Evolutionary conservation across 2,113 vertebrate genomes (phyloP).

Genomic region (Apodemus sylvaticus): DNA sequence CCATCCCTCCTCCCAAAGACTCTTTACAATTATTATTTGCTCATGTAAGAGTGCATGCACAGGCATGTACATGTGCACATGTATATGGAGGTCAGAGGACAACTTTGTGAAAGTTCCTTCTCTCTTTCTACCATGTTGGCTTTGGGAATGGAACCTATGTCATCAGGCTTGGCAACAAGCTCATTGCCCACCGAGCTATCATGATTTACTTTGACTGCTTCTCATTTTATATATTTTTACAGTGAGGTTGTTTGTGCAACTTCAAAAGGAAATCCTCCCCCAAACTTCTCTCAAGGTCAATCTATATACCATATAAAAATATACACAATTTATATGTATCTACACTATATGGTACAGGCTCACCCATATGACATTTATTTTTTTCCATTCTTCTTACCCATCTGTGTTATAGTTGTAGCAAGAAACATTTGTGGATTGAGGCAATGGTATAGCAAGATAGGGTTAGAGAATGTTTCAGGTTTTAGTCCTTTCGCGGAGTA

Average conservation of each 20-base stretch:
- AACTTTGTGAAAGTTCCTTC: not conserved
- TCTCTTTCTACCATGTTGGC: not conserved
- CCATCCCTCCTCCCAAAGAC: not conserved
- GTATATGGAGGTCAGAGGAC: not conserved
- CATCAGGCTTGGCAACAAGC: not conserved
- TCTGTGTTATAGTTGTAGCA: not conserved
- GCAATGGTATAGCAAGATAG: not conserved
- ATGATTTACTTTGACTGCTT: slow-evolving; percentile 31
- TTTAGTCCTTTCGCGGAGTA: not conserved
- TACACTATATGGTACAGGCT: not conserved
- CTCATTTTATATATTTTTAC: not conserved
- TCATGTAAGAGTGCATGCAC: not conserved
- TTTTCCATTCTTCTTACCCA: not conserved
- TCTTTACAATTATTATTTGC: not conserved
- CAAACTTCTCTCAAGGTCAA: not conserved
- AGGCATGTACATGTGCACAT: not conserved
- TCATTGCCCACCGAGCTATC: not conserved
- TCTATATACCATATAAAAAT: not conserved
- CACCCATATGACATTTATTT: not conserved
- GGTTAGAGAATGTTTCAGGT: not conserved
- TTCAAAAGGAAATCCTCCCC: not conserved
- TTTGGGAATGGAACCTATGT: not conserved
- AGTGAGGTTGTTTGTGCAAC: not conserved
- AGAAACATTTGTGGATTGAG: not conserved
- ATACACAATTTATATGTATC: not conserved